Conservation (phyloP, 64 coral and sea anemone species). For the Pocillopora verrucosa region DNA sequence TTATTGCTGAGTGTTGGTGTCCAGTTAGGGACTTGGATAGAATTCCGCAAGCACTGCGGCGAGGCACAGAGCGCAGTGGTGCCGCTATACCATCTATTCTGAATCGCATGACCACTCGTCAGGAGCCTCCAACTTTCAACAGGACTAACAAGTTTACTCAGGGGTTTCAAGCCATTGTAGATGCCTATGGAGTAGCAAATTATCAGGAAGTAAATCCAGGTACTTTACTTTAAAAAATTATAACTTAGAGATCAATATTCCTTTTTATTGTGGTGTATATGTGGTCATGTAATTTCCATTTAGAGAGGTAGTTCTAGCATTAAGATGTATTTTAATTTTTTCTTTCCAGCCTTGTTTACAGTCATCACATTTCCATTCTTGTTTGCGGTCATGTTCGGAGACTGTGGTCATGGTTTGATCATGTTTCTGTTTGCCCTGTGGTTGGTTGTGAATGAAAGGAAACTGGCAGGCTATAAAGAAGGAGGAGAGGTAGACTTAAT, state of each 20-base stretch:
- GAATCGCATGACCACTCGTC: constrained; percentile 89
- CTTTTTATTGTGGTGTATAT: not conserved
- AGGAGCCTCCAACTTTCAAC: constrained; percentile 96
- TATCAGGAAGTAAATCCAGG: constrained; percentile 99
- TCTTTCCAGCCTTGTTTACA: constrained; percentile 72
- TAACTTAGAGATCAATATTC: too few relatives aligned
- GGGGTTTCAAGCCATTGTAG: constrained; percentile 95
- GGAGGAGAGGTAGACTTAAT: constrained; percentile 79
- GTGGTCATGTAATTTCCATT: too few relatives aligned
- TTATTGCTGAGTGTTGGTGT: constrained; percentile 99
- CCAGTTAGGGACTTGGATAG: constrained; percentile 92
- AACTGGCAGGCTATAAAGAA: constrained; percentile 71
- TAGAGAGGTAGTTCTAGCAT: too few relatives aligned
- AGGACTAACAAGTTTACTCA: constrained; percentile 97
- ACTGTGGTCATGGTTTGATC: constrained; percentile 97
- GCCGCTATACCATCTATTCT: constrained; percentile 94
- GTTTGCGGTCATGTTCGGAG: constrained; percentile 98
- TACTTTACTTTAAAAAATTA: not conserved
- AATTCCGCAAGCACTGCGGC: constrained; percentile 86
- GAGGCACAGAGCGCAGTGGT: constrained; percentile 94
- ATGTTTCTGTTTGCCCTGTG: constrained; percentile 91
- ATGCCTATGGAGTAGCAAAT: constrained; percentile 98
- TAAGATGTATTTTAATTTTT: not conserved
- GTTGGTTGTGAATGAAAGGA: constrained; percentile 86
- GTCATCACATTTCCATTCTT: constrained; percentile 97